Evolutionary conservation across 2,797 vertebrate genomes (phyloP).

Genomic region (Microchirus variegatus): DNA sequence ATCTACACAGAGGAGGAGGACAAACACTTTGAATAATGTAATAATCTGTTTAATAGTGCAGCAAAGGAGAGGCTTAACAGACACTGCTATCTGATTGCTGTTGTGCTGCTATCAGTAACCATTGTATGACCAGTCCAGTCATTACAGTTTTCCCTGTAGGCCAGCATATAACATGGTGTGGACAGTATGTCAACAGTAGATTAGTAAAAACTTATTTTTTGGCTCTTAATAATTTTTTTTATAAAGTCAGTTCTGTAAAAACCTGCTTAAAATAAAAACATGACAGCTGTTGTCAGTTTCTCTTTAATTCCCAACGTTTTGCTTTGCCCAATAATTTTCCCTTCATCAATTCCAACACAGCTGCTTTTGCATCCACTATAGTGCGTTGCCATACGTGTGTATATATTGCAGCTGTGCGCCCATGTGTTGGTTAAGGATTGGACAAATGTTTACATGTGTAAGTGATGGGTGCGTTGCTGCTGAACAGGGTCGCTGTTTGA

Average conservation of each 20-base stretch:
- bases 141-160: constrained; percentile 75
- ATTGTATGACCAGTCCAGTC: constrained; percentile 82
- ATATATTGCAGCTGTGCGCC: constrained; percentile 48
- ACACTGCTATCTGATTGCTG: constrained; percentile 84
- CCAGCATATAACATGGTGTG: constrained; percentile 76
- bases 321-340: constrained; percentile 10
- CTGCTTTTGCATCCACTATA: too few species aligned
- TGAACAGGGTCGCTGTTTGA: constrained; percentile 61
- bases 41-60: constrained; percentile 86
- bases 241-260: constrained; percentile 21
- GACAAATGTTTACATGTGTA: constrained; percentile 76
- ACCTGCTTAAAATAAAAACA: constrained; percentile 2
- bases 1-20: constrained; percentile 86
- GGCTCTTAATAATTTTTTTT: constrained; percentile 11
- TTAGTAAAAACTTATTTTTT: constrained; percentile 30
- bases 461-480: constrained; percentile 63
- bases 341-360: neutral
- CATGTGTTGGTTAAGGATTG: constrained; percentile 58
- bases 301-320: constrained; percentile 7
- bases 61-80: constrained; percentile 86
- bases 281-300: constrained; percentile 20
- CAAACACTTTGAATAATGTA: constrained; percentile 86
- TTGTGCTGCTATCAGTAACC: constrained; percentile 83
- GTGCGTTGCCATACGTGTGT: constrained; percentile 26
- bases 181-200: constrained; percentile 47